Percentiles rank a stretch among this genome's conserved stretches.
phyloP scores from a whole-genome alignment of 2,888 invertebrate species.

The Scaptomyza polygonia region DNA sequence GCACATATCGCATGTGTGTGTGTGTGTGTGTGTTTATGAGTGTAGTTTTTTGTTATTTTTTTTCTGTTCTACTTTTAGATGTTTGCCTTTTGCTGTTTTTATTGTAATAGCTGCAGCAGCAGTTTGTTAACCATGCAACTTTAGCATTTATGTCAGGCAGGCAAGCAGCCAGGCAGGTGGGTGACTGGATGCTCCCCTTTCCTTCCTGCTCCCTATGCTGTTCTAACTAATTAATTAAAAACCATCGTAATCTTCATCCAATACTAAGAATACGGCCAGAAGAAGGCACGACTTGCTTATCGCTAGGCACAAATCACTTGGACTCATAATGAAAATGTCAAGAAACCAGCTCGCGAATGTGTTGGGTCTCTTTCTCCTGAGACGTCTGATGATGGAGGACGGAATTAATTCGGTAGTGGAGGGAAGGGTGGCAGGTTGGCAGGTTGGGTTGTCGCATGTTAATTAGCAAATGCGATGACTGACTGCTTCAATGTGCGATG shows the following conservation, averaged over 20 bases:
- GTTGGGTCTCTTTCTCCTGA: background rate
- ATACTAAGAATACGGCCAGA: constrained; percentile 34
- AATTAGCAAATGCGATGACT: constrained; percentile 67
- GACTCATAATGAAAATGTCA: constrained; percentile 69
- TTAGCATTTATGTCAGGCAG: constrained; percentile 3
- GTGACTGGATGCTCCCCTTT: background rate
- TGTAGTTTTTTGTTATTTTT: constrained; percentile 3
- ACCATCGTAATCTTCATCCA: constrained; percentile 55
- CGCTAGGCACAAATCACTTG: constrained; percentile 66
- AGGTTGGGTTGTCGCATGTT: constrained; percentile 52
- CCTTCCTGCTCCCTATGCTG: background rate
- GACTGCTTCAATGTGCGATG: constrained; percentile 15
- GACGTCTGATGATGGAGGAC: too few species aligned
- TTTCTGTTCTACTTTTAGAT: constrained; percentile 1
- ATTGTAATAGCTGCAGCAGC: constrained; percentile 29
- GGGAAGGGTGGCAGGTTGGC: background rate
- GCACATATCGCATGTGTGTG: constrained; percentile 14
- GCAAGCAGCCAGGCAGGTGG: background rate
- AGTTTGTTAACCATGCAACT: constrained; percentile 41
- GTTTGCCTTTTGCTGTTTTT: constrained; percentile 10
- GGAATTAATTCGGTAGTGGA: background rate
- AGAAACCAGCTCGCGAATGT: constrained; percentile 25
- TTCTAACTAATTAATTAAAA: constrained; percentile 68
- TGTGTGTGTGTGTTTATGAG: constrained; percentile 23
- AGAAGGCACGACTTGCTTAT: constrained; percentile 52